phyloP scores from a whole-genome alignment of 2,888 invertebrate species.

The Lasioglossum figueresi region DNA sequence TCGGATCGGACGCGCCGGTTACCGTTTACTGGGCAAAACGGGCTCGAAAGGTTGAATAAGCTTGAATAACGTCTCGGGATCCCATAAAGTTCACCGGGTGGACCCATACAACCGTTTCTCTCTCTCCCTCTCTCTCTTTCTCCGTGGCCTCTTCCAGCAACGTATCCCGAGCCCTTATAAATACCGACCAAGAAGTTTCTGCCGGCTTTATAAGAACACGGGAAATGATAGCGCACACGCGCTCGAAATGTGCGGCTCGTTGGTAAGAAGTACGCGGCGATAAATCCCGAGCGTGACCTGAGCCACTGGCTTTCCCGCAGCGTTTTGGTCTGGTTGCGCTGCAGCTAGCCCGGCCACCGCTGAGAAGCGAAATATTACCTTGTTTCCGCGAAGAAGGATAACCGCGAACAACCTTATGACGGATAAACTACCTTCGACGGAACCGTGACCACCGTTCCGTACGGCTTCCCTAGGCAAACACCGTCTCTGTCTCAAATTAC shows the following conservation, averaged over 20 bases:
- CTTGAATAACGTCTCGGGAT: conserved; percentile 7
- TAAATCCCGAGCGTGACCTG: conserved; percentile 77
- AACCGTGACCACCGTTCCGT: conserved; percentile 2
- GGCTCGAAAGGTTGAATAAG: conserved; percentile 11
- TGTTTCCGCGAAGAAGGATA: conserved; percentile 74
- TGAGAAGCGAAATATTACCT: conserved; percentile 77
- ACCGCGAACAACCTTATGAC: conserved; percentile 78
- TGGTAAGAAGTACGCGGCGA: conserved; percentile 76
- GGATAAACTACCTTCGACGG: conserved; percentile 67
- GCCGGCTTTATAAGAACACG: conserved; percentile 51
- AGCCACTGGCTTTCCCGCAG: conserved; percentile 68
- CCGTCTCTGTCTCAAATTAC: neutral
- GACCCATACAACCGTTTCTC: neutral
- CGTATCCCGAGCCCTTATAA: conserved; percentile 37
- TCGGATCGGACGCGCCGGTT: neutral
- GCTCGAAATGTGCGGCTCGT: conserved; percentile 51
- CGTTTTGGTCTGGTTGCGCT: conserved; percentile 73
- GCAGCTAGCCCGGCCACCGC: conserved; percentile 62
- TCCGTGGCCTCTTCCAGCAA: neutral
- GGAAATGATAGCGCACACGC: conserved; percentile 55
- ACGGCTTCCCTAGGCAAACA: neutral
- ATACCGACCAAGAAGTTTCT: conserved; percentile 53
- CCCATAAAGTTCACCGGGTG: neutral
- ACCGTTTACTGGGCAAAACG: neutral
- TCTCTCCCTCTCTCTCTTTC: neutral